These are phyloP conservation scores for Dicyrtoma fusca DNA, from an alignment of 2,888 invertebrate species.

Conservation along the genomic window DNA sequence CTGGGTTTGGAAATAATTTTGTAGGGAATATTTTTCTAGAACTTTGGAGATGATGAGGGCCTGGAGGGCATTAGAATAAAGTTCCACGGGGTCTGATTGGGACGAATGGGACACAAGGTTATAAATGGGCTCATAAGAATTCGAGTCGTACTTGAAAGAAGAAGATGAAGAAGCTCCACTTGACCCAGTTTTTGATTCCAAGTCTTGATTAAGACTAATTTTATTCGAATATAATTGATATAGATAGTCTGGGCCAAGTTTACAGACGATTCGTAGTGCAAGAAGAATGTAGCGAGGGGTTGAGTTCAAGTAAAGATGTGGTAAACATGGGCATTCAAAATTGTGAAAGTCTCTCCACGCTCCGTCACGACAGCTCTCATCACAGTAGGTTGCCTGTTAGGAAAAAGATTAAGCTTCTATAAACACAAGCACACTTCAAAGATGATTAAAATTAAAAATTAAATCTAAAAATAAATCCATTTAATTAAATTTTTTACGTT, in stretches of 20 bases:
- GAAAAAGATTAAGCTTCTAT: background rate
- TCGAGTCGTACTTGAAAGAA: too few relatives aligned
- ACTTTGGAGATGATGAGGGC: constrained; percentile 44
- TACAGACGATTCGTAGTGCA: constrained; percentile 47
- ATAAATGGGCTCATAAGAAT: constrained; percentile 46
- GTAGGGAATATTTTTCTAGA: constrained; percentile 39
- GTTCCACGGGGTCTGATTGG: constrained; percentile 31
- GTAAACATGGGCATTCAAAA: constrained; percentile 48
- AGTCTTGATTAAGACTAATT: too few relatives aligned
- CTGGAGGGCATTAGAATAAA: constrained; percentile 48
- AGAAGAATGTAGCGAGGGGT: constrained; percentile 52
- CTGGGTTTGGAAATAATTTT: constrained; percentile 39
- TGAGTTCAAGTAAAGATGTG: constrained; percentile 45
- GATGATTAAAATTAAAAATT: background rate
- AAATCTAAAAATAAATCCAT: background rate
- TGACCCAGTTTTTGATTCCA: background rate
- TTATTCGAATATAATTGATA: too few relatives aligned
- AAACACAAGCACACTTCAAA: background rate
- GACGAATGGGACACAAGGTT: constrained; percentile 45
- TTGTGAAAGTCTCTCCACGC: constrained; percentile 46
- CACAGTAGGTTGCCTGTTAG: constrained; percentile 49
- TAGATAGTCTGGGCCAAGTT: constrained; percentile 46
- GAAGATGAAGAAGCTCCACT: too few relatives aligned
- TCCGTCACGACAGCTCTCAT: constrained; percentile 38
- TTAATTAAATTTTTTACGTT: too few relatives aligned